Evolutionary conservation across 2,888 invertebrate genomes (phyloP).

Genomic region (Tachina fera): DNA sequence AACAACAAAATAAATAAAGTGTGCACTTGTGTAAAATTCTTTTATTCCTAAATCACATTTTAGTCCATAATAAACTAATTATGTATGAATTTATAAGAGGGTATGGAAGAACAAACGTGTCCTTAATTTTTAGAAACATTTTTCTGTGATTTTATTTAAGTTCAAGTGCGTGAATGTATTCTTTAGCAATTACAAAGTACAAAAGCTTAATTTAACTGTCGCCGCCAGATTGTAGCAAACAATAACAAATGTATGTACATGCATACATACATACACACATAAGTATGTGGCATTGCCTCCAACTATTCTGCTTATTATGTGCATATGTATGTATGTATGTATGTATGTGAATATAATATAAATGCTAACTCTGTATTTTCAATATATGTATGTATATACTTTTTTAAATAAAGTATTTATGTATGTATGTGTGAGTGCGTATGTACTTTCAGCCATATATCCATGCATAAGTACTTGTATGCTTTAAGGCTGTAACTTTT

Average conservation of each 20-base stretch:
- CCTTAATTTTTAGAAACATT: constrained; percentile 25
- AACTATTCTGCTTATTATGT: constrained; percentile 27
- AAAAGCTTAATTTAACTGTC: constrained; percentile 72
- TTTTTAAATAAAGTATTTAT: too few species aligned
- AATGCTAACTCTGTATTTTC: too few species aligned
- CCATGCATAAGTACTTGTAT: too few species aligned
- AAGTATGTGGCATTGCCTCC: constrained; percentile 58
- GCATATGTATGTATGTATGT: background rate
- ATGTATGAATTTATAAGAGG: constrained; percentile 3
- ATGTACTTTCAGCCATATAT: too few species aligned
- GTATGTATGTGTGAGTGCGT: background rate
- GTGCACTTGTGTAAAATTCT: constrained; percentile 16
- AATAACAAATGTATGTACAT: too few species aligned
- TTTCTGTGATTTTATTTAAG: constrained; percentile 1
- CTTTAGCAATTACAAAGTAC: constrained; percentile 18
- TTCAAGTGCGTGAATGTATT: background rate
- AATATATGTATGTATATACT: background rate
- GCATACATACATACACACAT: too few species aligned
- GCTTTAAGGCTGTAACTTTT: constrained; percentile 1
- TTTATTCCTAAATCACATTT: constrained; percentile 24
- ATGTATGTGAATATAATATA: background rate
- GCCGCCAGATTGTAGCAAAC: constrained; percentile 61
- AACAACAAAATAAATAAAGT: constrained; percentile 14
- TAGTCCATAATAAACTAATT: constrained; percentile 43
- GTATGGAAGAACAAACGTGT: constrained; percentile 1